phyloP scores from a whole-genome alignment of 2,888 invertebrate species.

The Athalia circularis region DNA sequence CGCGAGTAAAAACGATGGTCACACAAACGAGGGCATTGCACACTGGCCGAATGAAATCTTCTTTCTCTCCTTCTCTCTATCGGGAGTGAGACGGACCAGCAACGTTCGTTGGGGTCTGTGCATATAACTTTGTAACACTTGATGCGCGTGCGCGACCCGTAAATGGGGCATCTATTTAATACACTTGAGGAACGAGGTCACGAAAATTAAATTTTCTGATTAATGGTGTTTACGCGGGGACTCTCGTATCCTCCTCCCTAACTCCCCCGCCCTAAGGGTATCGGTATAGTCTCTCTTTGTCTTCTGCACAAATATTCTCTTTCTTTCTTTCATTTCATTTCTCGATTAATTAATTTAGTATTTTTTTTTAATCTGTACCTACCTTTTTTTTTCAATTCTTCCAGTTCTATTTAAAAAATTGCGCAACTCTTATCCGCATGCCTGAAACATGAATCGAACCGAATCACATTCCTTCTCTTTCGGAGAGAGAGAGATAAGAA shows the following conservation, averaged over 20 bases:
- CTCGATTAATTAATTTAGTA: no score
- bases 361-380: no score
- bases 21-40: slow-evolving; percentile 38
- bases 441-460: no score
- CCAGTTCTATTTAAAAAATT: no score
- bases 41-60: slow-evolving; percentile 14
- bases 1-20: not conserved
- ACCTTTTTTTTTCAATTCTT: no score
- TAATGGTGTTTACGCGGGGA: slow-evolving; percentile 56
- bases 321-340: no score
- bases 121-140: not conserved
- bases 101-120: not conserved
- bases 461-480: no score
- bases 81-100: not conserved
- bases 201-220: slow-evolving; percentile 73
- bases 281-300: not conserved
- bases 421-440: no score
- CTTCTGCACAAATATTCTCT: not conserved
- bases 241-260: slow-evolving; percentile 4
- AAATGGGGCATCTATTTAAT: slow-evolving; percentile 69
- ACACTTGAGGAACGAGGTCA: slow-evolving; percentile 71
- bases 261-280: not conserved
- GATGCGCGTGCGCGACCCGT: slow-evolving; percentile 63
- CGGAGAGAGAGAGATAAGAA: no score
- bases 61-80: slow-evolving; percentile 7